These are phyloP conservation scores for Troides aeacus DNA, from an alignment of 2,888 invertebrate species.

Conservation along the genomic window DNA sequence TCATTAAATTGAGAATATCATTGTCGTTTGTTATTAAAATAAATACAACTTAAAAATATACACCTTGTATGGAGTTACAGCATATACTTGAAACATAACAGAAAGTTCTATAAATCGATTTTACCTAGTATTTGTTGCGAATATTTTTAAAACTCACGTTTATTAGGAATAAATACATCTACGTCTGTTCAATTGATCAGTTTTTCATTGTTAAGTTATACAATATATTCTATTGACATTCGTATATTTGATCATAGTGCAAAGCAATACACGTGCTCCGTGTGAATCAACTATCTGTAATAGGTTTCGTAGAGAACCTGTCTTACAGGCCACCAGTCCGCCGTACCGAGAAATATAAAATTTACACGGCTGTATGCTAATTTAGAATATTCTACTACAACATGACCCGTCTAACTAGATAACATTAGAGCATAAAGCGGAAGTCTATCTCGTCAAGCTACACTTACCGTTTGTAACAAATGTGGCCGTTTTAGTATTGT, in stretches of 20 bases:
- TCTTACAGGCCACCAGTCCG: not conserved
- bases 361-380: not conserved
- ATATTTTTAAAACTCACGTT: too few species aligned
- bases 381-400: slow-evolving; percentile 2
- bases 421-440: not conserved
- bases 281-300: not conserved
- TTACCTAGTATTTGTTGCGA: too few species aligned
- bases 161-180: too few species aligned
- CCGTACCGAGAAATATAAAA: not conserved
- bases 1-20: too few species aligned
- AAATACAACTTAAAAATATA: too few species aligned
- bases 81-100: too few species aligned
- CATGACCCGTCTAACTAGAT: not conserved
- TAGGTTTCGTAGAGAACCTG: slow-evolving; percentile 1
- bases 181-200: not conserved
- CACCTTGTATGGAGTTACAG: too few species aligned
- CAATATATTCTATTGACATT: not conserved
- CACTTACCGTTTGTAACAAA: not conserved
- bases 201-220: not conserved
- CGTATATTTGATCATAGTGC: too few species aligned
- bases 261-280: not conserved
- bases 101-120: too few species aligned
- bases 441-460: not conserved
- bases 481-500: not conserved
- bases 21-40: too few species aligned